These are phyloP conservation scores for Porites evermanni DNA, from an alignment of 92 coral and sea anemone genomes.

Conservation along the genomic window DNA sequence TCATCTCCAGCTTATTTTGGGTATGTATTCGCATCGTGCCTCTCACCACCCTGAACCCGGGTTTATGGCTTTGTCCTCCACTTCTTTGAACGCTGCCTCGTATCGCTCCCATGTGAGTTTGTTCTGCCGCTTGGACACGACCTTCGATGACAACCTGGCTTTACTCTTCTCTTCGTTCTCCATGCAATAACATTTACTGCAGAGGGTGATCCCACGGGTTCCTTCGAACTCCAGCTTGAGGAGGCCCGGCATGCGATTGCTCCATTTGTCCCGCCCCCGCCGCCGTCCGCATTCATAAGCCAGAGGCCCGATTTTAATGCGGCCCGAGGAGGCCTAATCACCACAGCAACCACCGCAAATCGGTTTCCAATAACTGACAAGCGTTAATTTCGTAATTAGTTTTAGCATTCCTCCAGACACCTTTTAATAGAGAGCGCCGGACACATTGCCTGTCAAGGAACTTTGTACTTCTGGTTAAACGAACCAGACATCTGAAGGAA, in stretches of 20 bases:
- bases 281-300: background rate
- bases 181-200: background rate
- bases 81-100: background rate
- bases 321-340: no score
- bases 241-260: background rate
- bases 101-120: background rate
- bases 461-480: no score
- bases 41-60: background rate
- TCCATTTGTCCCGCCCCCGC: slow-evolving; percentile 14
- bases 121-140: background rate
- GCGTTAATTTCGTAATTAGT: no score
- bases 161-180: background rate
- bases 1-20: slow-evolving; percentile 7
- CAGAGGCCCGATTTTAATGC: no score
- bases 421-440: no score
- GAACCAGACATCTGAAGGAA: no score
- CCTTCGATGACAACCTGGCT: slow-evolving; percentile 7
- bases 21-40: background rate
- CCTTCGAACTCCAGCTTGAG: slow-evolving; percentile 37
- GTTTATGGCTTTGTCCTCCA: background rate
- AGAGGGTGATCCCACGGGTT: background rate
- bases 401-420: no score
- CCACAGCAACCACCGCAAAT: no score
- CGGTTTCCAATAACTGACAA: no score
- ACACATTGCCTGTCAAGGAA: no score